Conservation (phyloP, 2,888 invertebrate genomes). For the Ernsta delagoae region DNA sequence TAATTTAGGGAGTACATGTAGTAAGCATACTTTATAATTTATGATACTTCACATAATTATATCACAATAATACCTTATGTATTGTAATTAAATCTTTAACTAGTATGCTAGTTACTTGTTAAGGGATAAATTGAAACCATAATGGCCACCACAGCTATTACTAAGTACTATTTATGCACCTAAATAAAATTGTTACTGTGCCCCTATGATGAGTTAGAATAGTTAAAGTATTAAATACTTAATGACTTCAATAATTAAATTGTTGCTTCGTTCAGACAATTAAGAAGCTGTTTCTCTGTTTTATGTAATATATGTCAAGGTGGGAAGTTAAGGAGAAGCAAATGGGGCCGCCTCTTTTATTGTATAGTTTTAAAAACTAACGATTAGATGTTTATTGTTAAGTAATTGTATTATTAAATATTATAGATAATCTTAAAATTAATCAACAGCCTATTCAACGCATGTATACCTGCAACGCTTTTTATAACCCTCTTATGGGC, state of each 20-base stretch:
- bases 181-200: slow-evolving; percentile 11
- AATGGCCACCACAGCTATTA: slow-evolving; percentile 10
- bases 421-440: slow-evolving; percentile 16
- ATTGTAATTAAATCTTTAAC: slow-evolving; percentile 16
- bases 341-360: slow-evolving; percentile 80
- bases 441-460: background rate
- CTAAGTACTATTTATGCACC: slow-evolving; percentile 4
- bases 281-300: background rate
- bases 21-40: slow-evolving; percentile 19
- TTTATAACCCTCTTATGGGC: too few relatives aligned
- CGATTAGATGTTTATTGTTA: slow-evolving; percentile 53
- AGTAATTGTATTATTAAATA: slow-evolving; percentile 62
- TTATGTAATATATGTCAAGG: background rate
- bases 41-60: slow-evolving; percentile 20
- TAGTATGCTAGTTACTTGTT: slow-evolving; percentile 31
- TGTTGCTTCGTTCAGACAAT: background rate
- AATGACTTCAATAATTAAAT: slow-evolving; percentile 8
- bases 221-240: slow-evolving; percentile 27
- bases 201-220: slow-evolving; percentile 19
- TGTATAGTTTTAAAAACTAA: slow-evolving; percentile 63
- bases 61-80: slow-evolving; percentile 13
- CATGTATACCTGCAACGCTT: background rate
- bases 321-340: slow-evolving; percentile 57
- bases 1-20: background rate
- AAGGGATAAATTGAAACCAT: slow-evolving; percentile 16